phyloP scores from a whole-genome alignment of 1,140 invertebrate genomes.

The Pachyrhynchus sulphureomaculatus region DNA sequence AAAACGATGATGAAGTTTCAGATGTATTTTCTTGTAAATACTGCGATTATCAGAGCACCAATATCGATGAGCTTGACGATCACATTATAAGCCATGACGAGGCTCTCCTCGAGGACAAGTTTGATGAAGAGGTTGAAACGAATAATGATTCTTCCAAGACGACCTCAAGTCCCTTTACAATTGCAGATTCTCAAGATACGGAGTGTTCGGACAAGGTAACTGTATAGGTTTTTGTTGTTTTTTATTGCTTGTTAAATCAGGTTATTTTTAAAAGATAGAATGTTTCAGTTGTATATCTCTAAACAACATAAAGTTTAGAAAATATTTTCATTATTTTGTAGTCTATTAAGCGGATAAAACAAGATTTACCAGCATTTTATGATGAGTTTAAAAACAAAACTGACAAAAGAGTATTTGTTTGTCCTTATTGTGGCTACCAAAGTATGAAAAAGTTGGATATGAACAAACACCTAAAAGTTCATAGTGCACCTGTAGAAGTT shows the following conservation, averaged over 20 bases:
- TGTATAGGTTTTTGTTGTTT: not conserved
- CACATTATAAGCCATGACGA: constrained; percentile 28
- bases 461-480: constrained; percentile 17
- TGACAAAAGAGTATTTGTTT: constrained; percentile 17
- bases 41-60: constrained; percentile 25
- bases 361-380: constrained; percentile 8
- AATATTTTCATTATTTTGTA: not conserved
- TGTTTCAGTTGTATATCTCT: no score
- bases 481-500: constrained; percentile 9
- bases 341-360: not conserved
- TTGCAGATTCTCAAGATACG: no score
- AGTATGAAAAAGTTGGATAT: constrained; percentile 23
- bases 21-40: constrained; percentile 26
- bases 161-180: no score
- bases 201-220: no score
- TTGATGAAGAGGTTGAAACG: not conserved
- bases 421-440: constrained; percentile 27
- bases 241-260: not conserved
- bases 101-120: constrained; percentile 7
- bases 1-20: not conserved
- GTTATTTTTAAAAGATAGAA: no score
- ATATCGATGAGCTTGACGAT: constrained; percentile 29
- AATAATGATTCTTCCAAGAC: no score
- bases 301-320: not conserved
- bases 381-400: not conserved